phyloP scores from a whole-genome alignment of 2,888 invertebrate species.

The Morinoia aosen region DNA sequence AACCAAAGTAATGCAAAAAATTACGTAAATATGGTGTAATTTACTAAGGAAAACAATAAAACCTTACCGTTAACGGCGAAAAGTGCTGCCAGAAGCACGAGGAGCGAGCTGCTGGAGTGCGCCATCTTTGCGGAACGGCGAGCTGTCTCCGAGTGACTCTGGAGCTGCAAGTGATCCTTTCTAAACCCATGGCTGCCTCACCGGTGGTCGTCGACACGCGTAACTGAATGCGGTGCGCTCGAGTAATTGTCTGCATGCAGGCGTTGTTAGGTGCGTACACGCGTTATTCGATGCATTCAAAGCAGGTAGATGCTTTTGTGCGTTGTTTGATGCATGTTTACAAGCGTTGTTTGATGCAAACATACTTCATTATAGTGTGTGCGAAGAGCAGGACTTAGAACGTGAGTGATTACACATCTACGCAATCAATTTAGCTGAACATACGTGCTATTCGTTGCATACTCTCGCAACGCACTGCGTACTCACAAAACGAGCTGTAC shows the following conservation, averaged over 20 bases:
- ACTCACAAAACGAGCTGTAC: too few species aligned
- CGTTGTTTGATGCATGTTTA: too few species aligned
- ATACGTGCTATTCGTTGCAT: too few species aligned
- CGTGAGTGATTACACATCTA: too few species aligned
- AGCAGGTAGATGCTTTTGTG: too few species aligned
- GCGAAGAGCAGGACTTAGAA: too few species aligned
- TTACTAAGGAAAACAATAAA: background rate
- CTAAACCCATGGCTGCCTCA: background rate
- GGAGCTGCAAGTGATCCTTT: background rate
- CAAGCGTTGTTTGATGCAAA: too few species aligned
- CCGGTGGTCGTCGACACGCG: conserved; percentile 5
- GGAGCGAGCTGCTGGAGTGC: conserved; percentile 6
- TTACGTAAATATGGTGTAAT: background rate
- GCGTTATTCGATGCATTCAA: too few species aligned
- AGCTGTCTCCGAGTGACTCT: conserved; percentile 7
- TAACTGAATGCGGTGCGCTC: background rate
- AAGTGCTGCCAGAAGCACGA: background rate
- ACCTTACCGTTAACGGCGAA: conserved; percentile 29
- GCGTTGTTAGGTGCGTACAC: too few species aligned
- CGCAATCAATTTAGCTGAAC: too few species aligned
- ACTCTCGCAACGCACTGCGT: too few species aligned
- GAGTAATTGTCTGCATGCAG: background rate
- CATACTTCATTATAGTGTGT: too few species aligned
- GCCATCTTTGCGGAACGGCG: conserved; percentile 1
- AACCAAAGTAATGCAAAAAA: background rate